Conservation (phyloP, 2,113 vertebrate species). For the Dendrocopos noguchii region DNA sequence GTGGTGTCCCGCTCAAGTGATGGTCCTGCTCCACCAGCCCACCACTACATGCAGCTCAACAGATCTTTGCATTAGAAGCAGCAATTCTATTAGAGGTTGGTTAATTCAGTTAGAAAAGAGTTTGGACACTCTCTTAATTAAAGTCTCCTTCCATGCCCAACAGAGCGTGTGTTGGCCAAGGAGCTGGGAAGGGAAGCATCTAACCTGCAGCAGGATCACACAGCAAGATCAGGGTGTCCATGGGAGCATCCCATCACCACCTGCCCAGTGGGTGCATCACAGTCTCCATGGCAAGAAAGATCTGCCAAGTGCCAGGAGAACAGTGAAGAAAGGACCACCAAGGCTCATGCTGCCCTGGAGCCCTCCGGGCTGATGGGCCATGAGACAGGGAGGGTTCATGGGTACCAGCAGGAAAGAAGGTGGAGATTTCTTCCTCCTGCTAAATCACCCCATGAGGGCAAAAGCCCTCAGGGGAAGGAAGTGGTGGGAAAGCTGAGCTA, state of each 20-base stretch:
- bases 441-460: not conserved
- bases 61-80: not conserved
- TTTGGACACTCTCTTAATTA: constrained; percentile 24
- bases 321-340: not conserved
- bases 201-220: not conserved
- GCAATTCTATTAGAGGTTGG: constrained; percentile 15
- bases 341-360: accelerated
- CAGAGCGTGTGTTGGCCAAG: not conserved
- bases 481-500: not conserved
- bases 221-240: not conserved
- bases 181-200: not conserved
- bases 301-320: not conserved
- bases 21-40: not conserved
- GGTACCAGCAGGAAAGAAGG: not conserved
- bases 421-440: not conserved
- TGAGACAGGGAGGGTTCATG: not conserved
- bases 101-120: constrained; percentile 32
- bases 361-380: not conserved
- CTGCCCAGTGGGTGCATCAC: not conserved
- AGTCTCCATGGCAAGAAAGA: not conserved
- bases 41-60: not conserved
- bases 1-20: not conserved
- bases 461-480: not conserved
- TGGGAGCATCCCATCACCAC: not conserved
- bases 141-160: not conserved